These are phyloP conservation scores for Subacronicta megacephala DNA, from an alignment of 2,888 invertebrate genomes.

Conservation along the genomic window DNA sequence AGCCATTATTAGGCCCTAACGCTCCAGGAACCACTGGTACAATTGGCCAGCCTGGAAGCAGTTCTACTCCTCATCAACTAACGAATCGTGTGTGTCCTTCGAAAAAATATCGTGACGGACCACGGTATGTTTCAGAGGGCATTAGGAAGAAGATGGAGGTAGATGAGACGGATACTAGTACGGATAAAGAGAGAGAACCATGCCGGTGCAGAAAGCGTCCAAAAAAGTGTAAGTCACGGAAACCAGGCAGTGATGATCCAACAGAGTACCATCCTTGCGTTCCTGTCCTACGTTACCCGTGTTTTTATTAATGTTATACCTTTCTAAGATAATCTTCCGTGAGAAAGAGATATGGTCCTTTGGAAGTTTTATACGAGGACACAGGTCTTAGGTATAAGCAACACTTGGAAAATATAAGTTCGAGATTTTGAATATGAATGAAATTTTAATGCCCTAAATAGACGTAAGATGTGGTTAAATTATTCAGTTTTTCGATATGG, in stretches of 20 bases:
- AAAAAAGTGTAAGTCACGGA: conserved; percentile 39
- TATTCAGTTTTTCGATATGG: too few species aligned
- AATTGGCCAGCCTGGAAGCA: conserved; percentile 4
- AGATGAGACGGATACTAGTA: conserved; percentile 57
- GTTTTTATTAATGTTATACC: conserved; percentile 41
- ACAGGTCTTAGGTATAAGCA: too few species aligned
- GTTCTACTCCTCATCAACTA: not conserved
- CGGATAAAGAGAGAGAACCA: conserved; percentile 34
- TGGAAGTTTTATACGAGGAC: too few species aligned
- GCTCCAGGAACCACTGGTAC: too few species aligned
- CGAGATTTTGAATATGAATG: too few species aligned
- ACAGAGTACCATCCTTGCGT: conserved; percentile 48
- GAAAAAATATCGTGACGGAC: conserved; percentile 38
- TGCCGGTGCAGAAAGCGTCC: conserved; percentile 47
- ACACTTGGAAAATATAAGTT: too few species aligned
- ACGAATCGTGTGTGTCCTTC: conserved; percentile 5
- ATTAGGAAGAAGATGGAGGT: conserved; percentile 47
- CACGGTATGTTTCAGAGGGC: conserved; percentile 23
- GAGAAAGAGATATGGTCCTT: too few species aligned
- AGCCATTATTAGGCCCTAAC: not conserved
- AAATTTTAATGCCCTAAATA: too few species aligned
- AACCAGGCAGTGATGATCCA: conserved; percentile 36
- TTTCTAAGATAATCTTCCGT: not conserved
- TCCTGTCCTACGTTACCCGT: conserved; percentile 50
- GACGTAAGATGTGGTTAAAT: too few species aligned